Conservation (phyloP, 2,888 invertebrate genomes). For the Chymomyza procnemis region DNA sequence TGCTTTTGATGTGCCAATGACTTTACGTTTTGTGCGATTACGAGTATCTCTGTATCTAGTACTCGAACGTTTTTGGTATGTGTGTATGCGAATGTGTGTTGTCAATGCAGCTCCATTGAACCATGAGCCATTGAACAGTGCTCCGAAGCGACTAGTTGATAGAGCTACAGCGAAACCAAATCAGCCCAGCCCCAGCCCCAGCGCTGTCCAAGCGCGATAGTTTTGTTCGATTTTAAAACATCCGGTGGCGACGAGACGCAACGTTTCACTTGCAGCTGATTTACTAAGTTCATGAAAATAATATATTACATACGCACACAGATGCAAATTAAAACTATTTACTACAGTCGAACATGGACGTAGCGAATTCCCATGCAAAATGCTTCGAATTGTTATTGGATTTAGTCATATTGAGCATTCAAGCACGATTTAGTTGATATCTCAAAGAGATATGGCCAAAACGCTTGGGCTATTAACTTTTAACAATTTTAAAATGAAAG, state of each 20-base stretch:
- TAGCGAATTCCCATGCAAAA: too few relatives aligned
- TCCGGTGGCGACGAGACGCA: slow-evolving; percentile 44
- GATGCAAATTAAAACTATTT: too few relatives aligned
- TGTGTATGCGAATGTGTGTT: slow-evolving; percentile 36
- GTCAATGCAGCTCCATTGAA: slow-evolving; percentile 62
- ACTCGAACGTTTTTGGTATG: not conserved
- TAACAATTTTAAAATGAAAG: too few relatives aligned
- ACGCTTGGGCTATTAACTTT: too few relatives aligned
- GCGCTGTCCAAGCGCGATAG: slow-evolving; percentile 24
- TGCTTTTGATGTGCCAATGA: slow-evolving; percentile 70
- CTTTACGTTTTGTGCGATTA: slow-evolving; percentile 71
- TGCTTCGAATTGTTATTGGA: too few relatives aligned
- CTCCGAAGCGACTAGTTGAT: not conserved
- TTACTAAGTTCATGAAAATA: slow-evolving; percentile 45
- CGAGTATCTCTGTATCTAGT: not conserved
- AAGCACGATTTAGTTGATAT: too few relatives aligned
- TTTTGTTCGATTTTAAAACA: slow-evolving; percentile 67
- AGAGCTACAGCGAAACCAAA: not conserved
- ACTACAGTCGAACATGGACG: too few relatives aligned
- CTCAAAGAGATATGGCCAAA: too few relatives aligned
- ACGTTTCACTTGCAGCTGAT: slow-evolving; percentile 70
- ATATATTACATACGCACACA: too few relatives aligned
- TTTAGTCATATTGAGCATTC: too few relatives aligned
- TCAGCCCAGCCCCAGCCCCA: slow-evolving; percentile 26
- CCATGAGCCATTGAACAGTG: slow-evolving; percentile 12